Base-by-base conservation (phyloP, 1,140 invertebrate species). In the Trachymyrmex septentrionalis region DNA sequence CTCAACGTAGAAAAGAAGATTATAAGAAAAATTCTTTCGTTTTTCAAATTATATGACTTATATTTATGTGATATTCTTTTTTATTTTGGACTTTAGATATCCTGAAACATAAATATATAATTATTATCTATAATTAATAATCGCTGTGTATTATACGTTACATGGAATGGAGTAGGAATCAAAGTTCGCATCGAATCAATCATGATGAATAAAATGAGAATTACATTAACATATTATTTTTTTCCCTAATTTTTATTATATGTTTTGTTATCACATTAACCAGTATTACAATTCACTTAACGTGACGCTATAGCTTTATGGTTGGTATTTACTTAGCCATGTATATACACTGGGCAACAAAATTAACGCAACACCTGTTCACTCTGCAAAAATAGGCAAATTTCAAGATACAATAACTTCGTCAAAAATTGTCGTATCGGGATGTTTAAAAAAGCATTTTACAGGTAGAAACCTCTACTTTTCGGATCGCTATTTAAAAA, bases 251-350 rank as follows among this genome's bases (percentile, higher is more conserved):
- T 55, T 81, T 69, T 71, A 53, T 69, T 55, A 55, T 67, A 64
- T 64, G 30, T 55, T 69, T 67, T 30, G 9, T 69, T 81, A 64
- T 78, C 59, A 78, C 63, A 80, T 78, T 38, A n/a, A 27, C 27
- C 64, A 81, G 30, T 44, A 38, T 81, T 69, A 78, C 76, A 80
- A 80, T 67, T 69, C 16, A 16, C 7, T 55, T 55, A 57, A 81
- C 21, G 30, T 69, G 30, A 30, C 48, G 16, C 14, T 53, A 34
- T 34, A 34, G 59, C 12, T 78, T 78, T 30, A 48, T 5, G 19
- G 4, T 76, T 61, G 24, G 0, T 21, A 0, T 64, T 77, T 77
- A 44, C 16, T 9, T 48, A 63, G 2, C 3, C 9, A 34, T 53
- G 24, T 73, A 44, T 44, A 44, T 44, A n/a, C n/a, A n/a, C n/a